Percentiles rank a stretch among this genome's conserved stretches.
These are phyloP conservation scores for Tetramorium alpestre DNA, from an alignment of 1,140 invertebrate genomes.

Conservation along the genomic window DNA sequence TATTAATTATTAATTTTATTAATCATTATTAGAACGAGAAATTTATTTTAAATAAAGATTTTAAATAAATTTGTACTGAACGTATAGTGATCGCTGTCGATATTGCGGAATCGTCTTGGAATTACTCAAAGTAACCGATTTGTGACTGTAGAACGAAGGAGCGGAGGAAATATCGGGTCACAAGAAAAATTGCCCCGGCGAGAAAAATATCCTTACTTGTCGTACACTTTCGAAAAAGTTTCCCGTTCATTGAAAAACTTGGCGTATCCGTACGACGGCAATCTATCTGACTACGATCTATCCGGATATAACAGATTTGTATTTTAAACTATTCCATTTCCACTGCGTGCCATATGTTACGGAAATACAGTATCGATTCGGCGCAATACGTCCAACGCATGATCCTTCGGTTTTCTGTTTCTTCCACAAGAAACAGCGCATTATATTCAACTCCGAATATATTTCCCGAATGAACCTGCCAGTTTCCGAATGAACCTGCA, in stretches of 20 bases:
- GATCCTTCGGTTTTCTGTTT: slow-evolving; percentile 1
- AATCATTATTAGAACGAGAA: background rate
- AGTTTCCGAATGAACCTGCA: background rate
- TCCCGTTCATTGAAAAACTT: slow-evolving; percentile 30
- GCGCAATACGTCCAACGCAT: background rate
- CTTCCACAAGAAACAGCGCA: background rate
- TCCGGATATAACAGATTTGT: slow-evolving; percentile 28
- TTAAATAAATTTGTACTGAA: background rate
- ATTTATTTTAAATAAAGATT: background rate
- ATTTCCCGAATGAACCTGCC: too few species aligned
- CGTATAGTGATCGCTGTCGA: too few species aligned
- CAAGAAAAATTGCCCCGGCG: background rate
- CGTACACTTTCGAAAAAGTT: background rate
- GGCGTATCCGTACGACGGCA: background rate
- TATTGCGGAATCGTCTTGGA: background rate
- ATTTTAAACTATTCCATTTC: slow-evolving; percentile 40
- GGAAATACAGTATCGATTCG: slow-evolving; percentile 55
- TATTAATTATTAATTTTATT: background rate
- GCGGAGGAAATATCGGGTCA: background rate
- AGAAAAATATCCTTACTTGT: slow-evolving; percentile 30
- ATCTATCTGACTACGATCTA: slow-evolving; percentile 31
- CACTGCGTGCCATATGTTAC: slow-evolving; percentile 34
- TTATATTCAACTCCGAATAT: background rate
- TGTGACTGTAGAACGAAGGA: background rate
- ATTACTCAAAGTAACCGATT: background rate